Base-by-base conservation (phyloP, 2,113 vertebrate species). In the Vireo altiloquus region DNA sequence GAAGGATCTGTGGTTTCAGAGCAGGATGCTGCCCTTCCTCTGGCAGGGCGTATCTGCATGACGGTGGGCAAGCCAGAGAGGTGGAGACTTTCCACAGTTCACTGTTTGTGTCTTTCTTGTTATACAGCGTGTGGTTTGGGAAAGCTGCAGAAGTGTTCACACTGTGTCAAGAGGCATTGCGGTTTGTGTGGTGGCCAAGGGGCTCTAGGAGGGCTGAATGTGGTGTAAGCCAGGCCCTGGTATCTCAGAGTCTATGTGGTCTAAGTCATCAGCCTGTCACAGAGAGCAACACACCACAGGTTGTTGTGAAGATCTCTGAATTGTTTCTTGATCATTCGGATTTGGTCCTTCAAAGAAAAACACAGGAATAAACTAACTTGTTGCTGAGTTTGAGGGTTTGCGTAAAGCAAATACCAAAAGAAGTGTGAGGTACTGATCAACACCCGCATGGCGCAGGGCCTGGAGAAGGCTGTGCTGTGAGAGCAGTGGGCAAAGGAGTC, bases 11-110 rank as follows among this genome's bases (percentile, higher is more conserved):
- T 94, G 95, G 95, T 94, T 94, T 94, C 69, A 50, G 71, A 70
- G 88, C 94, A 93, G 95, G 82, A 90, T 90, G 75, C 90, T 94
- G 82, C 82, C 94, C 82, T 97, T 96, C 94, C 88, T 92, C 82
- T 94, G 90, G 71, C 79, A 81, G 88, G 79, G 88, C 5, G 15
- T 77, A 86, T 94, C 86, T 93, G 71, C 35, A 2, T 93, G 83
- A 92, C 2, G 9, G 59, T 88, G 90, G 79, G 94, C 82, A 80
- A 90, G 86, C 79, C 85, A 70, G 68, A 60, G 82, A 70, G 76
- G 60, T 66, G 88, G 92, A 96, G 90, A 50, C 76, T 92, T 93
- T 77, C 46, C 82, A 59, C 54, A 66, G 75, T 49, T 85, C 6
- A 1, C 63, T 69, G 33, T 88, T 94, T 93, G 59, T 7, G 19